These are phyloP conservation scores for Ichneumoninae sp. DNA, from an alignment of 2,888 invertebrate species.

Conservation along the genomic window DNA sequence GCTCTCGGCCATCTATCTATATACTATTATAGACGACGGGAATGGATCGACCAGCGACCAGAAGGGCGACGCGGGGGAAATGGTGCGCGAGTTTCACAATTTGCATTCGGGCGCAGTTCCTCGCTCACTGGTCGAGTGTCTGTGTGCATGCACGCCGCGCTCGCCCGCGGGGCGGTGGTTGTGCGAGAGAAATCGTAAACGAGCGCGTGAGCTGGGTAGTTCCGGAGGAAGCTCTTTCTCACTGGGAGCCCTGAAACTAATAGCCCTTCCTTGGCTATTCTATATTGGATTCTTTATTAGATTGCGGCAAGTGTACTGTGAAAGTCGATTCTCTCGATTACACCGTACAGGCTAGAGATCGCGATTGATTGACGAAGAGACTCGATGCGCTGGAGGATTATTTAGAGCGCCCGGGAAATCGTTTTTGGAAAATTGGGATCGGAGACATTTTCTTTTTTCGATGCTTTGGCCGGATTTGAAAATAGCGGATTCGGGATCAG, in stretches of 20 bases:
- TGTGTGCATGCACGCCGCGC: background rate
- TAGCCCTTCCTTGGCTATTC: conserved; percentile 36
- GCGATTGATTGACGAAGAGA: background rate
- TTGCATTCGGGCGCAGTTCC: conserved; percentile 77
- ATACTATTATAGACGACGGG: conserved; percentile 53
- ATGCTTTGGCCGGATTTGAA: no score
- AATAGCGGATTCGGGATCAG: no score
- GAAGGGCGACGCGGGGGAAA: conserved; percentile 77
- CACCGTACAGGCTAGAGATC: background rate
- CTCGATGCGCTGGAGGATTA: background rate
- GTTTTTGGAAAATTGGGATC: background rate
- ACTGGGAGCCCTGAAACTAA: conserved; percentile 51
- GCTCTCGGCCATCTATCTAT: conserved; percentile 51
- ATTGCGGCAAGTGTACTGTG: conserved; percentile 17
- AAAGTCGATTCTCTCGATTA: conserved; percentile 5
- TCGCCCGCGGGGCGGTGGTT: background rate
- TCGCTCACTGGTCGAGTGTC: background rate
- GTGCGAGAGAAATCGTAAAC: conserved; percentile 64
- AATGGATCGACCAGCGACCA: conserved; percentile 66
- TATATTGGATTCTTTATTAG: conserved; percentile 61
- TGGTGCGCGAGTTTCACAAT: conserved; percentile 80
- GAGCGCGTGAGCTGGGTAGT: conserved; percentile 36
- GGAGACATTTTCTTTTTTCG: no score
- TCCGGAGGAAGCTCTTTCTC: conserved; percentile 59
- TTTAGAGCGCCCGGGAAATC: background rate